Conservation (phyloP, 2,888 invertebrate genomes). For the Ennomos quercinarius region DNA sequence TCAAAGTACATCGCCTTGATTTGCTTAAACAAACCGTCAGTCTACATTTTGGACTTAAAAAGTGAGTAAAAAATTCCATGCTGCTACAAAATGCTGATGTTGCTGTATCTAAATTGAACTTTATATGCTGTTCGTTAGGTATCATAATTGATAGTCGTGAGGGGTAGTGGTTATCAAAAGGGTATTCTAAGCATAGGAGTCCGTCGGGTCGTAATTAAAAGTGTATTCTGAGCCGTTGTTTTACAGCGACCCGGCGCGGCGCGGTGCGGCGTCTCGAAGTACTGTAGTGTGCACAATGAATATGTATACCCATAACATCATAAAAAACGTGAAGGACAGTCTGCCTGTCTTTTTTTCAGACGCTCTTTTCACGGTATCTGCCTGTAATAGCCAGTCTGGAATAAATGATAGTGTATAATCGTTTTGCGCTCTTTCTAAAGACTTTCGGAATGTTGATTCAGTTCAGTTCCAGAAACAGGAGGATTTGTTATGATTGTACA, state of each 20-base stretch:
- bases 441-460: constrained; percentile 4
- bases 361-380: constrained; percentile 39
- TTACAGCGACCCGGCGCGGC: constrained; percentile 57
- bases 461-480: not conserved
- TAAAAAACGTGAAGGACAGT: constrained; percentile 55
- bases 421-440: constrained; percentile 1
- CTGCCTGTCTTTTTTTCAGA: constrained; percentile 51
- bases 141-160: constrained; percentile 47
- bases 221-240: constrained; percentile 68
- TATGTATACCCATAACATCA: constrained; percentile 50
- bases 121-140: constrained; percentile 40
- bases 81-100: constrained; percentile 19
- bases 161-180: constrained; percentile 59
- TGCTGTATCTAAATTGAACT: constrained; percentile 39
- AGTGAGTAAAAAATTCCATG: constrained; percentile 39
- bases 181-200: constrained; percentile 61
- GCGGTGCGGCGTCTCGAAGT: constrained; percentile 54
- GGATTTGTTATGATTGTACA: constrained; percentile 3
- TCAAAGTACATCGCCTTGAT: constrained; percentile 32
- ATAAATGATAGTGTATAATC: constrained; percentile 17
- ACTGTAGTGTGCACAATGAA: constrained; percentile 55
- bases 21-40: constrained; percentile 36
- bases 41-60: constrained; percentile 38
- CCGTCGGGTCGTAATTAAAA: constrained; percentile 68
- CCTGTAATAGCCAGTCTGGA: constrained; percentile 27